These are phyloP conservation scores for Pelodytes ibericus DNA, from an alignment of 2,797 vertebrate genomes.

Conservation along the genomic window DNA sequence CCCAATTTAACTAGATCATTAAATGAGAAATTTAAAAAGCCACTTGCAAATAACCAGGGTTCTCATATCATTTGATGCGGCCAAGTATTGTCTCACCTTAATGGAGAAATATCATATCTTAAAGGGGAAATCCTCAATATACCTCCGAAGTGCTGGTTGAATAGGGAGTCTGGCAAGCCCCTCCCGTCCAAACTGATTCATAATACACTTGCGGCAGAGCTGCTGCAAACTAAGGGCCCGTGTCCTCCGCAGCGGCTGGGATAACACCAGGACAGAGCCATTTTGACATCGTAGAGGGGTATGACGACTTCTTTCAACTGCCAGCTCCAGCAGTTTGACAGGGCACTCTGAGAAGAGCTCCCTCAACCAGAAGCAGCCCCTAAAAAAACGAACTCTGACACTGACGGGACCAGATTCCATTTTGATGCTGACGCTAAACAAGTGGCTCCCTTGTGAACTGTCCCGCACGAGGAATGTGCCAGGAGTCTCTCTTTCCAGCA, in stretches of 20 bases:
- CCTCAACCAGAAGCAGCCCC: conserved; percentile 66
- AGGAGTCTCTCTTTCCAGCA: conserved; percentile 60
- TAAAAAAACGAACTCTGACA: conserved; percentile 66
- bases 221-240: conserved; percentile 38
- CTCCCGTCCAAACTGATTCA: not conserved
- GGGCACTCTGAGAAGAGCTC: conserved; percentile 63
- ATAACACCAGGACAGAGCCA: conserved; percentile 61
- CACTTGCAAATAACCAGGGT: not conserved
- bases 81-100: not conserved
- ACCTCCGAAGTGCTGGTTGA: conserved; percentile 32
- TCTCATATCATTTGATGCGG: not conserved
- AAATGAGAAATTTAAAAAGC: not conserved
- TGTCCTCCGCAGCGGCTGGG: conserved; percentile 63
- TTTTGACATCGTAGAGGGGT: conserved; percentile 62
- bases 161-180: conserved; percentile 27
- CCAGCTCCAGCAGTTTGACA: conserved; percentile 63
- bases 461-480: conserved; percentile 72
- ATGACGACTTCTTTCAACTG: conserved; percentile 60
- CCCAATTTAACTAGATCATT: not conserved
- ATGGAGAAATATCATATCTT: conserved; percentile 35
- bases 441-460: conserved; percentile 68
- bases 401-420: conserved; percentile 58
- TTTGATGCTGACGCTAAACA: conserved; percentile 65
- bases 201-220: conserved; percentile 59
- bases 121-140: conserved; percentile 54